Base-by-base conservation (phyloP, 1,140 invertebrate species). In the Drosophila jambulina region DNA sequence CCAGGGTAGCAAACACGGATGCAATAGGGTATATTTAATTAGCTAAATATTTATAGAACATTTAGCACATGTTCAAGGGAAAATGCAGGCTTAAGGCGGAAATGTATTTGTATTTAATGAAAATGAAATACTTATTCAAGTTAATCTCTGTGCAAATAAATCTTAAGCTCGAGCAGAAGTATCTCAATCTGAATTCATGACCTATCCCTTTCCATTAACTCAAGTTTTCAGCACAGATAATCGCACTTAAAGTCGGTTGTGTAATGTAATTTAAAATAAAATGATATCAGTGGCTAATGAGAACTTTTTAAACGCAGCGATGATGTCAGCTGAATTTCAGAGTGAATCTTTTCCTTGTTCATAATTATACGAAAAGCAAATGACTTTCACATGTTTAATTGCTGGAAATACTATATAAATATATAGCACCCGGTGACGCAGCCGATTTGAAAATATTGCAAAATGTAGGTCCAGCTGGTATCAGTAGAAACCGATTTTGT, bases 311-410 rank as follows among this genome's bases (percentile, higher is more conserved):
- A 72, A 51, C 9, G 9, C 19, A 23, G 23, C 69, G 45, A 72
- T 72, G 69, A 72, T 72, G 67, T 72, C 69, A 72, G 69, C 67
- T 72, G 12, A 42, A 51, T 51, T 60, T 60, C 45, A 60, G 54
- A 72, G 38, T 60, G 69, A 72, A 72, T 72, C 67, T 72, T 59
- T 72, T 72, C 29, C 69, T 59, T 49, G 67, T 71, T 72, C 15
- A 51, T 42, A 58, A 69, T 69, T 48, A 40, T 40, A 48, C 34
- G 25, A 68, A 71, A 71, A 49, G n/a, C 36, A 59, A 59, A 72
- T 72, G 69, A 72, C 69, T 70, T 70, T 70, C 67, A 72, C 58
- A 60, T 53, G 29, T 53, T 1, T 48, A 45, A 56, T 40, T 56
- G 17, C 34, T 12, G 56, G 5, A 23, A 19, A 32, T 51, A 25